Conservation (phyloP, 2,888 invertebrate species). For the Homarus gammarus region DNA sequence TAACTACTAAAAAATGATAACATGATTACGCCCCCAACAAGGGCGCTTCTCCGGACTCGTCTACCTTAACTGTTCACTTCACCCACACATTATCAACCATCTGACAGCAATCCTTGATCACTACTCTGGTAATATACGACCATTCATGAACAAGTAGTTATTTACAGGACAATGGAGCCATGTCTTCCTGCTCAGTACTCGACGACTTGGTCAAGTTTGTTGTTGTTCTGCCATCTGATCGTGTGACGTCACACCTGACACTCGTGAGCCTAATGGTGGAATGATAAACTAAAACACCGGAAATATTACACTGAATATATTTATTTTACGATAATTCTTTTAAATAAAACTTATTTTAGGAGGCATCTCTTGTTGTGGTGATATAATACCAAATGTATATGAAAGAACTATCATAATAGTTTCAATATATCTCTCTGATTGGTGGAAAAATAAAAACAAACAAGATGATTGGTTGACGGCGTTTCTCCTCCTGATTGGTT, state of each 20-base stretch:
- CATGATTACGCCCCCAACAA: no score
- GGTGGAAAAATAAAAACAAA: slow-evolving; percentile 37
- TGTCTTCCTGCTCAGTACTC: no score
- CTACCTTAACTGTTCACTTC: no score
- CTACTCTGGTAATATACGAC: neutral
- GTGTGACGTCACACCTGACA: slow-evolving; percentile 7
- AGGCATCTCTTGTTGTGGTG: neutral
- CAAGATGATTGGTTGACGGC: neutral
- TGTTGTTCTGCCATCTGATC: slow-evolving; percentile 29
- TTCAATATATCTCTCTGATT: neutral
- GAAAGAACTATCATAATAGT: neutral
- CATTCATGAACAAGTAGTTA: neutral
- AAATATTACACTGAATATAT: neutral
- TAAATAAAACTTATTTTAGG: no score
- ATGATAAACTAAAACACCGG: no score
- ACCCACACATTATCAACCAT: neutral
- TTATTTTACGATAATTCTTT: no score
- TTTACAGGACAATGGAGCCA: slow-evolving; percentile 7
- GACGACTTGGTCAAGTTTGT: neutral
- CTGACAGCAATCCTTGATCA: neutral
- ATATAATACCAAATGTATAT: neutral
- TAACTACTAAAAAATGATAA: no score
- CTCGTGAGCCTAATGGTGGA: neutral
- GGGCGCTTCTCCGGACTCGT: no score
- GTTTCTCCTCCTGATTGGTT: slow-evolving; percentile 5